Percentiles rank a stretch among this genome's conserved stretches.
Evolutionary conservation across 2,797 vertebrate species (phyloP).

Genomic region (Acanthopagrus latus): DNA sequence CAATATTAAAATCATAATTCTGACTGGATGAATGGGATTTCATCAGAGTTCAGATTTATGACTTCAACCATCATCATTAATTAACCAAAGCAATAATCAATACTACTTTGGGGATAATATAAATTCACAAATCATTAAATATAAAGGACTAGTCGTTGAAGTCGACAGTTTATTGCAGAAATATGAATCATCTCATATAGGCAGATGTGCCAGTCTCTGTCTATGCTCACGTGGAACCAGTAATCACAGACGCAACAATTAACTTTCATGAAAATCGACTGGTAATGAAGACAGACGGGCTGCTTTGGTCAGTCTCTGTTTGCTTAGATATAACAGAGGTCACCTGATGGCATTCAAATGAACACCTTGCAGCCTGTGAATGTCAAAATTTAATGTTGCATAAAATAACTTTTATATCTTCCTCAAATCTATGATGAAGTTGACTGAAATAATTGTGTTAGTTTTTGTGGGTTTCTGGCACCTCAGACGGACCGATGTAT

Average conservation of each 20-base stretch:
- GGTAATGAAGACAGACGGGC: slow-evolving; percentile 51
- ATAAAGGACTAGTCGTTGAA: too few relatives aligned
- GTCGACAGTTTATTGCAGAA: too few relatives aligned
- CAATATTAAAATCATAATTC: too few relatives aligned
- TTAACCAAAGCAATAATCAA: too few relatives aligned
- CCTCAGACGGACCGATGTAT: slow-evolving; percentile 6
- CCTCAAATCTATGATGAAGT: background rate
- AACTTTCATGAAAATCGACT: slow-evolving; percentile 18
- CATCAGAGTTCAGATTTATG: too few relatives aligned
- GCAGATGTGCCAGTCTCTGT: background rate
- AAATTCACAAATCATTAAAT: too few relatives aligned
- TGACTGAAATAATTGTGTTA: background rate
- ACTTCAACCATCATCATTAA: too few relatives aligned
- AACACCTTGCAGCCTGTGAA: slow-evolving; percentile 17
- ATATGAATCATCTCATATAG: too few relatives aligned
- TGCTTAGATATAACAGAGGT: slow-evolving; percentile 48
- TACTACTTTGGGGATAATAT: too few relatives aligned
- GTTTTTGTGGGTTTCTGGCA: background rate
- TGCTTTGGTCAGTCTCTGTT: slow-evolving; percentile 15
- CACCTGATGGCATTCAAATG: slow-evolving; percentile 34
- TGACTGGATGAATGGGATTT: too few relatives aligned
- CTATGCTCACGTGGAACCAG: background rate
- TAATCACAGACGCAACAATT: slow-evolving; percentile 22
- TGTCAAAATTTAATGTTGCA: slow-evolving; percentile 17
- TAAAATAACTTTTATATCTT: background rate